phyloP scores from a whole-genome alignment of 2,888 invertebrate species.

The Loripinus fragilis region DNA sequence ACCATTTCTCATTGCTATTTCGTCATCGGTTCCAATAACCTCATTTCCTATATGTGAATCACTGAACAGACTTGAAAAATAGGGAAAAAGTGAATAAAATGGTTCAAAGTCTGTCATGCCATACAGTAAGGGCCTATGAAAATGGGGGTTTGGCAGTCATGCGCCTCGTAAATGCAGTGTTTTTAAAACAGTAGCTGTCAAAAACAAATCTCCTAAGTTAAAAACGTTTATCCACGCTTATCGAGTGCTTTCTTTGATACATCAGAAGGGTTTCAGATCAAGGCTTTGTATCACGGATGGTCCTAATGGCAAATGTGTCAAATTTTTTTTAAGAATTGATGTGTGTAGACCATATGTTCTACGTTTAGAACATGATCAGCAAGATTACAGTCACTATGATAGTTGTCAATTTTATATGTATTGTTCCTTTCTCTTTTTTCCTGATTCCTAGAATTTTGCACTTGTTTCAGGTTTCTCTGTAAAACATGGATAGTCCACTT shows the following conservation, averaged over 20 bases:
- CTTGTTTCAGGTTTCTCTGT: constrained; percentile 31
- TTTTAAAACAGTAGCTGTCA: constrained; percentile 33
- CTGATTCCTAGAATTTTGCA: constrained; percentile 24
- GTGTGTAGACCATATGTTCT: constrained; percentile 14
- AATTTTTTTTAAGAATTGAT: constrained; percentile 9
- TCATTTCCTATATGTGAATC: constrained; percentile 18
- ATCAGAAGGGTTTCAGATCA: constrained; percentile 26
- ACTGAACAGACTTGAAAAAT: not conserved
- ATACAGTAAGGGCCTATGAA: constrained; percentile 29
- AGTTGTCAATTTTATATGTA: not conserved
- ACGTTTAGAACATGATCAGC: constrained; percentile 26
- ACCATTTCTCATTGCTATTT: constrained; percentile 20
- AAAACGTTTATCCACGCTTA: constrained; percentile 30
- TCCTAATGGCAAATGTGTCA: constrained; percentile 15
- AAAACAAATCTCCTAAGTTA: constrained; percentile 27
- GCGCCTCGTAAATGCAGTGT: constrained; percentile 7
- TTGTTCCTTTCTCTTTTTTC: not conserved
- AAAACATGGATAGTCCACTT: constrained; percentile 12
- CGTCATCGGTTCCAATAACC: constrained; percentile 23
- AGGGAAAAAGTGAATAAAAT: constrained; percentile 14
- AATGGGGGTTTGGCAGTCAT: constrained; percentile 3
- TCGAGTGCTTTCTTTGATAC: not conserved
- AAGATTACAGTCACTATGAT: not conserved
- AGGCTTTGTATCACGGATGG: constrained; percentile 28
- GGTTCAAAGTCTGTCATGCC: constrained; percentile 13